phyloP scores from a whole-genome alignment of 2,888 invertebrate genomes.

The Nomada flava region DNA sequence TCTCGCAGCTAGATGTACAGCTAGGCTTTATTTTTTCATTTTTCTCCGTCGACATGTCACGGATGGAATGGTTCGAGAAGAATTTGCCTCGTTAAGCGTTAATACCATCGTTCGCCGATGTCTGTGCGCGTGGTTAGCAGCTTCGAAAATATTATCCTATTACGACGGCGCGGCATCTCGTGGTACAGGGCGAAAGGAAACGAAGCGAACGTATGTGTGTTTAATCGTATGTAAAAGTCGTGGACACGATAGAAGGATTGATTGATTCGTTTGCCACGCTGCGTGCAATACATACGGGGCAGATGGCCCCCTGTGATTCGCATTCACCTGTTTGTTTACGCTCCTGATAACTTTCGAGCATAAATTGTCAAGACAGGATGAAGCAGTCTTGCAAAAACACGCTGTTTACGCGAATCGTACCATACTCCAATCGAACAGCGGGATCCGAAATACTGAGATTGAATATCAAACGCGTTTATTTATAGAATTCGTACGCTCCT shows the following conservation, averaged over 20 bases:
- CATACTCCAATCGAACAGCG: background rate
- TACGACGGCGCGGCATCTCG: background rate
- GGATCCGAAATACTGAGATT: background rate
- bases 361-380: background rate
- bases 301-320: background rate
- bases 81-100: conserved; percentile 38
- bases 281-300: background rate
- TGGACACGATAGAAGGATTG: too few relatives aligned
- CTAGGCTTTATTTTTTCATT: conserved; percentile 47
- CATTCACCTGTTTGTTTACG: conserved; percentile 19
- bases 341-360: background rate
- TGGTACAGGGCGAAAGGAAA: background rate
- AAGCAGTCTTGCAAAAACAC: background rate
- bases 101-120: background rate
- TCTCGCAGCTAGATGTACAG: conserved; percentile 20
- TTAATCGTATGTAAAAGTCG: background rate
- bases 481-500: background rate
- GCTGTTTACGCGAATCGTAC: background rate
- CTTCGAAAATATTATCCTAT: conserved; percentile 16
- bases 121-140: background rate
- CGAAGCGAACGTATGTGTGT: background rate
- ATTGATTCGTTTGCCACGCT: background rate
- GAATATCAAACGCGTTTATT: background rate
- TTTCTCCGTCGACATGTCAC: conserved; percentile 34
- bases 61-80: conserved; percentile 19